These are phyloP conservation scores for Sebastiscus albofasciatus DNA, from an alignment of 2,797 vertebrate genomes.

Conservation along the genomic window DNA sequence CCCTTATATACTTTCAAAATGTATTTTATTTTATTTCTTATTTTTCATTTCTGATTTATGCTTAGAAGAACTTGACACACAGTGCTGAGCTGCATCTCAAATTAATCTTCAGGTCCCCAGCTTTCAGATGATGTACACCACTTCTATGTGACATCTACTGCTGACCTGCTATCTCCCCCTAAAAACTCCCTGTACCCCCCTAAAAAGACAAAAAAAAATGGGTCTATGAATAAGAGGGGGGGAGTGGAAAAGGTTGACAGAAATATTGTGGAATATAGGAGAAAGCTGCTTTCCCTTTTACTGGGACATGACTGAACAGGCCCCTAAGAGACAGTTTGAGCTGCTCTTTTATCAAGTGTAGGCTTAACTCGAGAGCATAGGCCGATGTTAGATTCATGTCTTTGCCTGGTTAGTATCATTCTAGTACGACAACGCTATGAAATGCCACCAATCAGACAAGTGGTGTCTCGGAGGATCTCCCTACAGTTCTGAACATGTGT, in stretches of 20 bases:
- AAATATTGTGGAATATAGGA: background rate
- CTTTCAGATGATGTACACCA: too few relatives aligned
- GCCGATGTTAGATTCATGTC: background rate
- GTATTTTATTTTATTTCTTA: too few relatives aligned
- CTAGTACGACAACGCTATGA: conserved; percentile 21
- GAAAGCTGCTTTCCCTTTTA: background rate
- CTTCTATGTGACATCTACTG: too few relatives aligned
- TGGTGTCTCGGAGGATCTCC: conserved; percentile 1
- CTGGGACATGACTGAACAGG: background rate
- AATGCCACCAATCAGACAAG: conserved; percentile 40
- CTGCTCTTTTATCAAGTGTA: background rate
- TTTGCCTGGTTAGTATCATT: conserved; percentile 23
- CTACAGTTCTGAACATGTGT: conserved; percentile 18
- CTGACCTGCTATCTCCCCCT: too few relatives aligned
- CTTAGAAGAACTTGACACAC: too few relatives aligned
- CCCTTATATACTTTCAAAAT: too few relatives aligned
- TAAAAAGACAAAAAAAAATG: too few relatives aligned
- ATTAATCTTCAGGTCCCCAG: too few relatives aligned
- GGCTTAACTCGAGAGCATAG: background rate
- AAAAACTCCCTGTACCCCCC: too few relatives aligned
- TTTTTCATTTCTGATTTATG: too few relatives aligned
- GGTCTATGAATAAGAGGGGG: too few relatives aligned
- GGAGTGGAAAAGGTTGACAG: background rate
- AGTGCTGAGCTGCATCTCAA: too few relatives aligned
- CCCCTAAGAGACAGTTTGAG: background rate